A percentile compares a stretch with the other conserved stretches of the same genome.
Evolutionary conservation across 2,797 vertebrate genomes (phyloP).

Genomic region (Brotogeris chrysoptera): DNA sequence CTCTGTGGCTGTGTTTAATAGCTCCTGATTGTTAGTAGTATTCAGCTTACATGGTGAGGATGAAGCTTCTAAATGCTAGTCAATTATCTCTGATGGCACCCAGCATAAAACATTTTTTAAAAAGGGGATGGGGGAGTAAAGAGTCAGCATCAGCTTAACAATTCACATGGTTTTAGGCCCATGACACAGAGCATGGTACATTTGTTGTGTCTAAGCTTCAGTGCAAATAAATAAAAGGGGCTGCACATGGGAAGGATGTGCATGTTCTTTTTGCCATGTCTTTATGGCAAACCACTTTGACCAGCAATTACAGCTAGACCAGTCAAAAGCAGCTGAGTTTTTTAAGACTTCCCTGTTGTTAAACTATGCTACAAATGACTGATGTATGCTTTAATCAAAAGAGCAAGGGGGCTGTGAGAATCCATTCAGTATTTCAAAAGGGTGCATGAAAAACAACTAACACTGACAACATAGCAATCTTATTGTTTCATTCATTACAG

Average conservation of each 20-base stretch:
- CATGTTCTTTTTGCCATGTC: neutral
- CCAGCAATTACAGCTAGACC: neutral
- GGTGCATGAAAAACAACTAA: fast-evolving
- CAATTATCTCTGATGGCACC: neutral
- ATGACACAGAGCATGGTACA: neutral
- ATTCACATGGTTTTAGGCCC: fast-evolving
- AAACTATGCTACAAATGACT: neutral
- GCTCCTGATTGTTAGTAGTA: neutral
- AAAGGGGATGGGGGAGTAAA: fast-evolving
- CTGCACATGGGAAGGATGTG: neutral
- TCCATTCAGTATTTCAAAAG: neutral
- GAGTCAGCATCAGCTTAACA: neutral
- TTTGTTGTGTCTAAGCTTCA: neutral
- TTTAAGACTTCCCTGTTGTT: neutral
- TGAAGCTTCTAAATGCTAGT: neutral
- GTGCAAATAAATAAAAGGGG: neutral
- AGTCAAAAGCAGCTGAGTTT: neutral
- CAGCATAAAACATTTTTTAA: neutral
- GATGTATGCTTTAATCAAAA: neutral
- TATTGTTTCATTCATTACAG: neutral
- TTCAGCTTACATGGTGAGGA: neutral
- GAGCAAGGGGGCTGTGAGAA: neutral
- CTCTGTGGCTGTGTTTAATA: neutral
- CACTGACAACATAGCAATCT: neutral
- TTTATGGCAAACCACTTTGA: neutral